Percentiles rank a stretch among this genome's conserved stretches.
Evolutionary conservation across 1,140 invertebrate genomes (phyloP).

Genomic region (Drosophila murphyi): DNA sequence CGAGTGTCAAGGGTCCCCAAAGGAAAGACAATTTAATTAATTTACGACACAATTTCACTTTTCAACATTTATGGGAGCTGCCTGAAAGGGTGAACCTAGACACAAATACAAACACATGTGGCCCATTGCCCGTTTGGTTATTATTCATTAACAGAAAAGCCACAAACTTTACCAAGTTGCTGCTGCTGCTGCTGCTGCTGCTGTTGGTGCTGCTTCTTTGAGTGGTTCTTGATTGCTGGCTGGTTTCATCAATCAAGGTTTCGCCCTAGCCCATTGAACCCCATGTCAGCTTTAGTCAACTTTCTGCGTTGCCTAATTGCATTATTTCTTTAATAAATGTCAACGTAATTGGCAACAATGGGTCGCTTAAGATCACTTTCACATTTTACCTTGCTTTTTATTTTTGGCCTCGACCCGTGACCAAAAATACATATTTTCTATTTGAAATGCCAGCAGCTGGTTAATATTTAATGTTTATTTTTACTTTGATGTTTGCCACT

Average conservation of each 20-base stretch:
- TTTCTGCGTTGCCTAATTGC: constrained; percentile 59
- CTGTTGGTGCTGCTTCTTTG: neutral
- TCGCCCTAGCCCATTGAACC: constrained; percentile 61
- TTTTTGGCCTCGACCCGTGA: neutral
- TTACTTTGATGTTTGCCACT: constrained; percentile 57
- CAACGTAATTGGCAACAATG: constrained; percentile 53
- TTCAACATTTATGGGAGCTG: constrained; percentile 38
- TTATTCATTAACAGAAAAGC: constrained; percentile 75
- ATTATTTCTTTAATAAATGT: constrained; percentile 77
- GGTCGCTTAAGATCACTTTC: constrained; percentile 11
- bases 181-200: neutral
- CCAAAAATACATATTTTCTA: constrained; percentile 10
- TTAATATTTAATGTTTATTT: constrained; percentile 69
- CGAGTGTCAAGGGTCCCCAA: constrained; percentile 25
- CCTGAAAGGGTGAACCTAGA: constrained; percentile 16
- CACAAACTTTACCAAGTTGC: constrained; percentile 54
- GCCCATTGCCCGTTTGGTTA: constrained; percentile 51
- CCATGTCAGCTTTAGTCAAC: constrained; percentile 25
- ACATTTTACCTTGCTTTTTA: neutral
- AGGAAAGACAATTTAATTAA: constrained; percentile 72
- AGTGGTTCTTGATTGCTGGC: constrained; percentile 51
- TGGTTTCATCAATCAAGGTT: constrained; percentile 70
- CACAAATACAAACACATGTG: constrained; percentile 37
- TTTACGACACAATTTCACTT: constrained; percentile 69
- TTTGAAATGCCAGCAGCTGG: constrained; percentile 48